Evolutionary conservation across 2,888 invertebrate genomes (phyloP).

Genomic region (Acronicta psi): DNA sequence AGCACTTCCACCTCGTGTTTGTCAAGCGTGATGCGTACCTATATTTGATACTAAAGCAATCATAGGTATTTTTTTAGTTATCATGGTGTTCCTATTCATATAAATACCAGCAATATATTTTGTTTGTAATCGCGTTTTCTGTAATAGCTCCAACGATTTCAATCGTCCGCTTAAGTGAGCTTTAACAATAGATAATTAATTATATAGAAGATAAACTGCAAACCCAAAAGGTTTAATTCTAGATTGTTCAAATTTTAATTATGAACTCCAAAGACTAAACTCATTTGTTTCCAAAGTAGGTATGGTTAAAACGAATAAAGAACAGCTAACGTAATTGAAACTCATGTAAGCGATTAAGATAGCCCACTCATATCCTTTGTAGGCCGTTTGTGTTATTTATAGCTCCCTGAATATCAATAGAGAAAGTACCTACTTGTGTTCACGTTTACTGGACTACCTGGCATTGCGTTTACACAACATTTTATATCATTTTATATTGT

Average conservation of each 20-base stretch:
- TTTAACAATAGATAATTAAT: background rate
- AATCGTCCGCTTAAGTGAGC: no score
- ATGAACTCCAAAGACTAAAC: background rate
- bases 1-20: background rate
- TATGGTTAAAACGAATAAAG: background rate
- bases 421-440: slow-evolving; percentile 9
- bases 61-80: no score
- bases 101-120: no score
- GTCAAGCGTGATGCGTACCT: background rate
- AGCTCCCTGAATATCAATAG: slow-evolving; percentile 28
- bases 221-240: no score
- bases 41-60: no score
- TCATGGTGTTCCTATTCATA: no score
- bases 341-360: background rate
- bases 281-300: background rate
- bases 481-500: no score
- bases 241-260: no score
- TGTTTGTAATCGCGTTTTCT: no score
- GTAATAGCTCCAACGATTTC: no score
- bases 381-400: slow-evolving; percentile 24
- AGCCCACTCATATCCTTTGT: slow-evolving; percentile 18
- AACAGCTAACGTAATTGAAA: background rate
- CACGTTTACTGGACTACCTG: background rate
- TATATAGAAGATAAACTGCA: no score
- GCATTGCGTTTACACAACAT: slow-evolving; percentile 7